Conservation (phyloP, 35 echinoderm and acorn worm genomes). For the Eucidaris tribuloides region DNA sequence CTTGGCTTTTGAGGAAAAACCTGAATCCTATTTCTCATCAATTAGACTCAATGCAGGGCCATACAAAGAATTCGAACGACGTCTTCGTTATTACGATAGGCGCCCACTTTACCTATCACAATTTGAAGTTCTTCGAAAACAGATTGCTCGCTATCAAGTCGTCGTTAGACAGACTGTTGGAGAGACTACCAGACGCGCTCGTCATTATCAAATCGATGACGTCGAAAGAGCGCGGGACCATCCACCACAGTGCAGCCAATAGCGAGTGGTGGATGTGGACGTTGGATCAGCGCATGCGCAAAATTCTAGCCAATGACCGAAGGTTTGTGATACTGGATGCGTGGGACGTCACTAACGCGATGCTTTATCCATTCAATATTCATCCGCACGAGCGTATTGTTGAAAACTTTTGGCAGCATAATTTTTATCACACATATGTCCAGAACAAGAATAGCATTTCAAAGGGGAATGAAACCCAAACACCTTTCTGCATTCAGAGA, state of each 20-base stretch:
- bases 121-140: not conserved
- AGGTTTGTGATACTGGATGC: not conserved
- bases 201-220: slow-evolving; percentile 15
- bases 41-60: not conserved
- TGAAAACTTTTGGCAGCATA: too few relatives aligned
- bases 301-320: not conserved
- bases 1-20: not conserved
- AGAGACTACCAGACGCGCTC: not conserved
- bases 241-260: not conserved
- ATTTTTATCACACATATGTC: too few relatives aligned
- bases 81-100: not conserved
- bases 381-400: not conserved
- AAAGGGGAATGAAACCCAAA: too few relatives aligned
- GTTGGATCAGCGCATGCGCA: not conserved
- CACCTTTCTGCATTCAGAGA: too few relatives aligned
- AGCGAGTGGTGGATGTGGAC: slow-evolving; percentile 24
- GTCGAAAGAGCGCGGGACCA: not conserved
- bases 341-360: not conserved
- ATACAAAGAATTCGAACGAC: not conserved
- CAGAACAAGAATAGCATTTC: too few relatives aligned
- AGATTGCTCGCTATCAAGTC: not conserved
- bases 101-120: slow-evolving; percentile 12
- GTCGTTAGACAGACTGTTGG: not conserved
- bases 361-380: not conserved
- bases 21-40: not conserved